These are phyloP conservation scores for Melanocharis versteri DNA, from an alignment of 2,113 vertebrate species.

Conservation along the genomic window DNA sequence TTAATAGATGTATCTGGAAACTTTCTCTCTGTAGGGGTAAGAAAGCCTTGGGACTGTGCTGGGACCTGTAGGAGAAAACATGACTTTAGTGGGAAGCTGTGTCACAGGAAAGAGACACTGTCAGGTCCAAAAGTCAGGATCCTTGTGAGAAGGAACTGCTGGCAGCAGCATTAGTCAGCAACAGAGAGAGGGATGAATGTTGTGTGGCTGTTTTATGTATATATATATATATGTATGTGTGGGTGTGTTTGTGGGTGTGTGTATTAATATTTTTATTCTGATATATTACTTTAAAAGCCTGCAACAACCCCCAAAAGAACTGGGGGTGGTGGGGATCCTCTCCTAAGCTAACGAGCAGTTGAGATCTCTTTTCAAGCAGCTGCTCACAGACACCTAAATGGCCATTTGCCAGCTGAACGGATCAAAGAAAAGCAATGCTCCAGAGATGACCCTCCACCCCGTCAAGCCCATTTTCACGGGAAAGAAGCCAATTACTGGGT, in stretches of 20 bases:
- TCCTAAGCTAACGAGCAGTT: neutral
- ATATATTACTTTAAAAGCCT: neutral
- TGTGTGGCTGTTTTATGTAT: accelerated
- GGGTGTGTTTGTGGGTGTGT: no score
- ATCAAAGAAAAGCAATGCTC: neutral
- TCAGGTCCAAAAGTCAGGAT: neutral
- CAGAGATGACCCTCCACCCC: neutral
- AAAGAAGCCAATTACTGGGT: neutral
- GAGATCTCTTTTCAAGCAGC: neutral
- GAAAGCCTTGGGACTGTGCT: neutral
- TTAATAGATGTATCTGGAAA: neutral
- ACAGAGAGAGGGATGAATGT: neutral
- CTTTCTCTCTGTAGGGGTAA: neutral
- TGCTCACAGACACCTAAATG: neutral
- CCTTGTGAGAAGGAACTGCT: neutral
- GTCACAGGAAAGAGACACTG: neutral
- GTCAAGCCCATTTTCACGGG: neutral
- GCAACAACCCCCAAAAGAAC: neutral
- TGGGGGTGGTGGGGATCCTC: neutral
- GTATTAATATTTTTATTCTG: neutral
- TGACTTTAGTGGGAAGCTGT: neutral
- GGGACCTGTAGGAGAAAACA: neutral
- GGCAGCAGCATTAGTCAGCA: neutral
- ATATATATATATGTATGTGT: accelerated
- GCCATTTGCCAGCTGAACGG: neutral